Conservation (phyloP, 1,140 invertebrate genomes). For the Pogonus chalceus region DNA sequence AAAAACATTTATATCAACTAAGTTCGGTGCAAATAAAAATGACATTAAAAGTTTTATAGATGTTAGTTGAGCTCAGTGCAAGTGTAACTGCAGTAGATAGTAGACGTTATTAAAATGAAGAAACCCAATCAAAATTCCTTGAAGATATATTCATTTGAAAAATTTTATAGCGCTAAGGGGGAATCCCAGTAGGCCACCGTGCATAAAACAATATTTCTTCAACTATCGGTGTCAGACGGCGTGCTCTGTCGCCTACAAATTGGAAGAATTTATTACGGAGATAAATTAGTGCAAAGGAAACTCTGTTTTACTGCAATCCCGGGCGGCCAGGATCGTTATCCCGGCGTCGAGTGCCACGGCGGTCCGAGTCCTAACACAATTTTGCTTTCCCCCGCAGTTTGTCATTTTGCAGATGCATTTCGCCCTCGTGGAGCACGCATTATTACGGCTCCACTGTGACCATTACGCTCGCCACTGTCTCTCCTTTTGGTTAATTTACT, state of each 20-base stretch:
- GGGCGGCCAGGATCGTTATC: conserved; percentile 1
- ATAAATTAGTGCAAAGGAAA: conserved; percentile 7
- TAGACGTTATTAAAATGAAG: too few relatives aligned
- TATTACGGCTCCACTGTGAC: conserved; percentile 4
- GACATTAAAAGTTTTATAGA: too few relatives aligned
- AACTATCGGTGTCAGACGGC: background rate
- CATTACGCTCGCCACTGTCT: background rate
- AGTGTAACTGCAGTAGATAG: too few relatives aligned
- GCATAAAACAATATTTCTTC: conserved; percentile 6
- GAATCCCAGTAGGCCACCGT: background rate
- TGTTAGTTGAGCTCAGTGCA: too few relatives aligned
- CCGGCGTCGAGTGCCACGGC: background rate
- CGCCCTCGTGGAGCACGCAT: background rate
- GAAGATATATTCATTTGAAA: too few relatives aligned
- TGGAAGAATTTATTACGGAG: conserved; percentile 7
- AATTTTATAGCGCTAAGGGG: too few relatives aligned
- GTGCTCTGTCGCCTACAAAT: conserved; percentile 2
- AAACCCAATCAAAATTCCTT: too few relatives aligned
- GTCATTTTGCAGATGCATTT: conserved; percentile 6
- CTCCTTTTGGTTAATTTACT: background rate
- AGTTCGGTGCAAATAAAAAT: too few relatives aligned
- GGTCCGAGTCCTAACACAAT: background rate
- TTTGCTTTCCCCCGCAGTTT: background rate
- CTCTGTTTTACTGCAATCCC: conserved; percentile 7
- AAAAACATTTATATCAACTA: too few relatives aligned